Evolutionary conservation across 2,797 vertebrate genomes (phyloP).

Genomic region (Acridotheres tristis): DNA sequence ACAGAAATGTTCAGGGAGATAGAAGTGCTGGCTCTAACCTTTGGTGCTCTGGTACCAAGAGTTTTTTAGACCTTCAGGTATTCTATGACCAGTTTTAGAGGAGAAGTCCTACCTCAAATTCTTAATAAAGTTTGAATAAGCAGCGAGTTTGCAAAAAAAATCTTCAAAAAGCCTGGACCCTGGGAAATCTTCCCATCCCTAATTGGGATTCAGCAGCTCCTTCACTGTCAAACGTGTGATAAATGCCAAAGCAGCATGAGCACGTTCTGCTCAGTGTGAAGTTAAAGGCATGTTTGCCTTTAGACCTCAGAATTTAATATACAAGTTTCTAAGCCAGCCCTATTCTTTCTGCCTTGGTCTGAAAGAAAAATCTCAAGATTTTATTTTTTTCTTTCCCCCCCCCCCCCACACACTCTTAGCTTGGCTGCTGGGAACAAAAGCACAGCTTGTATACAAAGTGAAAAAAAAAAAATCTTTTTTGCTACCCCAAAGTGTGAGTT

Average conservation of each 20-base stretch:
- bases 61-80: background rate
- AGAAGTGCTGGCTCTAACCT: background rate
- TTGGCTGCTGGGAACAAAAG: constrained; percentile 23
- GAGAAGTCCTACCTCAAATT: background rate
- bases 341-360: background rate
- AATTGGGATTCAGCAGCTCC: constrained; percentile 49
- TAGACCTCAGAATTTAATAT: constrained; percentile 13
- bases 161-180: background rate
- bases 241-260: constrained; percentile 48
- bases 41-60: background rate
- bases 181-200: constrained; percentile 20
- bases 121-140: constrained; percentile 16
- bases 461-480: background rate
- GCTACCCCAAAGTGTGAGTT: background rate
- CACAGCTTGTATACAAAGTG: background rate
- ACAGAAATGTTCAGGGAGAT: background rate
- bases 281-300: constrained; percentile 48
- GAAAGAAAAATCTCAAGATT: background rate
- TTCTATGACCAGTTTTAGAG: background rate
- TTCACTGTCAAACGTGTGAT: constrained; percentile 21
- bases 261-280: constrained; percentile 13
- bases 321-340: background rate
- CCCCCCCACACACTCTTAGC: background rate
- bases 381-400: background rate
- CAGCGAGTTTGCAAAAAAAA: background rate